Evolutionary conservation across 37 sponge, comb jelly and placozoan genomes (phyloP), one percentile per base, ranked within the genome.

Genomic region (Crambe crambe): DNA sequence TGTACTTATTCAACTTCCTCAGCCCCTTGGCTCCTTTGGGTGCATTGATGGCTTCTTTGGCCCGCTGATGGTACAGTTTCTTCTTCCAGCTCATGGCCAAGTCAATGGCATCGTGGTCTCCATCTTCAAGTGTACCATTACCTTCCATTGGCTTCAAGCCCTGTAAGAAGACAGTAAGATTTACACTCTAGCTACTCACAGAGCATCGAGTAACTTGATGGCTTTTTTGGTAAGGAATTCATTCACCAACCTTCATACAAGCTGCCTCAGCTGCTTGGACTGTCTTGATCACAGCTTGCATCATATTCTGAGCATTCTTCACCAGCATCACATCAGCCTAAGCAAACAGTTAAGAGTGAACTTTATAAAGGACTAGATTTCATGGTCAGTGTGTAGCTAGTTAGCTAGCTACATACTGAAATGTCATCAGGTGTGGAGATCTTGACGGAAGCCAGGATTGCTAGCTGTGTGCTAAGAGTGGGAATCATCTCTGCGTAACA

Each of bases 281-380:
- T 37, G 92, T 83, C 72, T 88, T 91, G 61, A 80, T 85, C 43
- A 96, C 94, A 67, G 89, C 92, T 63, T 91, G 78, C 88, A 94
- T 94, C 68, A 96, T 78, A 60, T 96, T 96, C 59, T 90, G 80
- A 43, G 94, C 89, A 81, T 96, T 96, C 81, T 94, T 93, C 26
- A 84, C 89, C 23, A 96, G 76, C 89, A 91, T 90, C 30, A 87
- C 70, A 37, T 94, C 89, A 62, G 94, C 94, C 95, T 95, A 42
- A 9, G 42, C 17, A 23, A 40, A 42, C 29, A 43, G 6, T 26
- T 8, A 36, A 43, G 26, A 37, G 38, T 68, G 8, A 17, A 68
- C 32, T n/a, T n/a, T n/a, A n/a, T n/a, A n/a, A n/a, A n/a, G n/a
- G n/a, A n/a, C n/a, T n/a, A n/a, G n/a, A n/a, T n/a, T n/a, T n/a